Evolutionary conservation across 2,797 vertebrate genomes (phyloP).

Genomic region (Ctenochaetus hawaiiensis): DNA sequence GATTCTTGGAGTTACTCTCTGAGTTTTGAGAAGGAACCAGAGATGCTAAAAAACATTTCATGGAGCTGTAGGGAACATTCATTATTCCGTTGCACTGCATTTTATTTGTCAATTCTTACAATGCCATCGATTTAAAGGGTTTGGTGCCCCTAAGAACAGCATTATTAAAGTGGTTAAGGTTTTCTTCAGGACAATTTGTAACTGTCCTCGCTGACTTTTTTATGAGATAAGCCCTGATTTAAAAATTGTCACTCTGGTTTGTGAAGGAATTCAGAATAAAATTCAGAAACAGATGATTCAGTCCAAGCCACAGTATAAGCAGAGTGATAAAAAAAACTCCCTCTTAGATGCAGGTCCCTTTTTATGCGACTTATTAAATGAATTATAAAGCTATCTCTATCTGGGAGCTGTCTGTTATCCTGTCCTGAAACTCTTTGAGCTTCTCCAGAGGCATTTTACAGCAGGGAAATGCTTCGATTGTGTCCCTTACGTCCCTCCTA

Average conservation of each 20-base stretch:
- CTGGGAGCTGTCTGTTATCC: neutral
- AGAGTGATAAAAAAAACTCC: neutral
- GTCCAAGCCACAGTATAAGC: neutral
- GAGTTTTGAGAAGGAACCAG: too few species aligned
- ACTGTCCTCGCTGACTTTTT: neutral
- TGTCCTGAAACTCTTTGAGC: neutral
- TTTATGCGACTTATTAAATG: conserved; percentile 15
- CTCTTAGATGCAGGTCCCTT: neutral
- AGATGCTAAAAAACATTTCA: too few species aligned
- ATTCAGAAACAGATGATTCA: neutral
- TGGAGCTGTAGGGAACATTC: too few species aligned
- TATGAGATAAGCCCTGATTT: neutral
- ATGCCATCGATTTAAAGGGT: neutral
- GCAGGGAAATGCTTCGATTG: conserved; percentile 34
- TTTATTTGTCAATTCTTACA: too few species aligned
- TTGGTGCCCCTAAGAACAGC: neutral
- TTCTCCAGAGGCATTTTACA: conserved; percentile 23
- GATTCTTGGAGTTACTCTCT: too few species aligned
- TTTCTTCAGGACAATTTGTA: neutral
- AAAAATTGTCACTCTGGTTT: conserved; percentile 2
- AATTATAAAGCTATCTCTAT: conserved; percentile 9
- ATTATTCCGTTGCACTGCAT: too few species aligned
- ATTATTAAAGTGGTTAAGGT: neutral
- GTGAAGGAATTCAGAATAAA: neutral
- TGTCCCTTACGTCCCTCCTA: conserved; percentile 28